Conservation (phyloP, 1,140 invertebrate genomes). For the Belonocnema kinseyi region DNA sequence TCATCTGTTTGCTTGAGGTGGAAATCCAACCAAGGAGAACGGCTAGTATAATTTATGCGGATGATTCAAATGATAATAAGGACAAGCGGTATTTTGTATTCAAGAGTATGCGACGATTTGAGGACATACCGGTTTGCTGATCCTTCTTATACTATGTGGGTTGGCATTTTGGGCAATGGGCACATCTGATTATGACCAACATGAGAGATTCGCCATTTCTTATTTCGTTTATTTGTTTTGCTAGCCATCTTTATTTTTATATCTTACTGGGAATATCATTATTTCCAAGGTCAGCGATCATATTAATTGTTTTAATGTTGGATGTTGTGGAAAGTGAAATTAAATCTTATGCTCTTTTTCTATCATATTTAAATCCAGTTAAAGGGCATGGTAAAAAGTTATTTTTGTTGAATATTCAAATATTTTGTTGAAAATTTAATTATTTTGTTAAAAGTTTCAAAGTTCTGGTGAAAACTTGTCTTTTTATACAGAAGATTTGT, state of each 20-base stretch:
- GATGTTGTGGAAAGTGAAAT: too few relatives aligned
- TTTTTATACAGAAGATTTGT: too few relatives aligned
- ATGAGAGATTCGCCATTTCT: background rate
- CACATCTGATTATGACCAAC: background rate
- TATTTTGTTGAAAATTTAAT: too few relatives aligned
- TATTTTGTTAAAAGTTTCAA: too few relatives aligned
- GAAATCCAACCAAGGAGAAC: background rate
- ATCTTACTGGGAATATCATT: background rate
- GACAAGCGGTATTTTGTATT: slow-evolving; percentile 48
- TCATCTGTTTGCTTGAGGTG: background rate
- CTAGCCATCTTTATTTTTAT: slow-evolving; percentile 20
- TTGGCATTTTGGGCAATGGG: slow-evolving; percentile 19
- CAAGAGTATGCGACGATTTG: slow-evolving; percentile 44
- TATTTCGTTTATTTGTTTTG: background rate
- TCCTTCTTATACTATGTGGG: background rate
- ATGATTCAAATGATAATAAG: slow-evolving; percentile 54
- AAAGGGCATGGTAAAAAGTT: too few relatives aligned
- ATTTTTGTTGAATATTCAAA: too few relatives aligned
- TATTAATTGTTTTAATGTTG: too few relatives aligned
- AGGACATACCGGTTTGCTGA: slow-evolving; percentile 43
- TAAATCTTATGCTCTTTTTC: too few relatives aligned
- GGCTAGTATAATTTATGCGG: slow-evolving; percentile 17
- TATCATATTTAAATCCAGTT: too few relatives aligned
- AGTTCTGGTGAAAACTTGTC: too few relatives aligned
- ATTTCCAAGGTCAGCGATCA: background rate